Conservation (phyloP, 2,113 vertebrate genomes). For the Xenopus laevis region DNA sequence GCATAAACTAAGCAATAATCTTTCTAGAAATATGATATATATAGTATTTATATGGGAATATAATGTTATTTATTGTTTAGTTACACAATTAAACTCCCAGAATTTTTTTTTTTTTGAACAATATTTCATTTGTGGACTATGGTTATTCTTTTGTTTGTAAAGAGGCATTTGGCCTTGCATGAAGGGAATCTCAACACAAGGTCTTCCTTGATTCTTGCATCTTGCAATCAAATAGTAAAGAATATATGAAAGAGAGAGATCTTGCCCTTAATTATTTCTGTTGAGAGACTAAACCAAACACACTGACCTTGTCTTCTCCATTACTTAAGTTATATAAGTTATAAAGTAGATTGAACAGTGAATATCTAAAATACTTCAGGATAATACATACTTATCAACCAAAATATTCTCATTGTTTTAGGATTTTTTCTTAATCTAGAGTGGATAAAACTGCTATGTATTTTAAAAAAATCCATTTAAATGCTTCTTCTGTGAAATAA, state of each 20-base stretch:
- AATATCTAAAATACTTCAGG: conserved; percentile 26
- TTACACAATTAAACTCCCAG: no score
- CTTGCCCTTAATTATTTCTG: conserved; percentile 45
- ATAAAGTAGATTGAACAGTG: conserved; percentile 21
- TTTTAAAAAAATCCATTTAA: no score
- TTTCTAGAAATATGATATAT: no score
- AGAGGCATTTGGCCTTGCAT: conserved; percentile 38
- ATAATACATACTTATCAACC: conserved; percentile 4
- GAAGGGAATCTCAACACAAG: conserved; percentile 29
- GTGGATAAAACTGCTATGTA: no score
- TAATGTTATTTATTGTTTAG: no score
- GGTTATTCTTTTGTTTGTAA: conserved; percentile 3
- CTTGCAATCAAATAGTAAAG: conserved; percentile 34
- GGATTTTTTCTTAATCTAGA: no score
- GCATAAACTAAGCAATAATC: no score
- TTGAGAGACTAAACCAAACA: conserved; percentile 37
- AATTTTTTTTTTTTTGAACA: no score
- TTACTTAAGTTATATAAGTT: conserved; percentile 20
- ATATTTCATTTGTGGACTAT: no score
- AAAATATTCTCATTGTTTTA: conserved; percentile 9
- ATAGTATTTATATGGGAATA: no score
- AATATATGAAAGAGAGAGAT: conserved; percentile 26
- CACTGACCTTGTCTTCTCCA: conserved; percentile 28
- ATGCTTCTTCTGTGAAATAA: no score
- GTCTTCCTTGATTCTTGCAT: conserved; percentile 38